Percentiles rank a stretch among this genome's conserved stretches.
phyloP scores from a whole-genome alignment of 2,888 invertebrate species.

The Onchidella celtica region DNA sequence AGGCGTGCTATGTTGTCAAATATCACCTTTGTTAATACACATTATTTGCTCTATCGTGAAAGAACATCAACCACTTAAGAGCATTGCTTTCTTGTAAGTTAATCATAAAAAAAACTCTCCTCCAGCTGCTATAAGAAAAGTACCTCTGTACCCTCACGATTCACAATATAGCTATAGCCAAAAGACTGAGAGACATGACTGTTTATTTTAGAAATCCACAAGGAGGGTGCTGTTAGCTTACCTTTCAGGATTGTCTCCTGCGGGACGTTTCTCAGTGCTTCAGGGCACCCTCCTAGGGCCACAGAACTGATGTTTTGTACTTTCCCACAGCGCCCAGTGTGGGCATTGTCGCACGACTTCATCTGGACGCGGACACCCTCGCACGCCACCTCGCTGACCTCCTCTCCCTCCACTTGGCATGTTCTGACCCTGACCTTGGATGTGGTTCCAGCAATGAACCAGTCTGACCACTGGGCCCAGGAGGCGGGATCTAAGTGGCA shows the following conservation, averaged over 20 bases:
- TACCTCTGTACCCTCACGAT: too few species aligned
- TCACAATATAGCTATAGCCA: too few species aligned
- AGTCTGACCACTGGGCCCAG: conserved; percentile 44
- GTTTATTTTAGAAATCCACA: too few species aligned
- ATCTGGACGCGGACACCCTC: conserved; percentile 42
- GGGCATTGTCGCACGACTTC: conserved; percentile 25
- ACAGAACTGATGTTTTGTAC: conserved; percentile 23
- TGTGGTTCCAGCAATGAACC: conserved; percentile 5
- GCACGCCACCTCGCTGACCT: conserved; percentile 25
- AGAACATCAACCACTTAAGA: too few species aligned
- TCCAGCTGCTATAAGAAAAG: too few species aligned
- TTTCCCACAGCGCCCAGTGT: conserved; percentile 15
- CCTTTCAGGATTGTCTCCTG: conserved; percentile 15
- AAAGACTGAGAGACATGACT: too few species aligned
- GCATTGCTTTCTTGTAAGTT: too few species aligned
- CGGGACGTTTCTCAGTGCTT: neutral
- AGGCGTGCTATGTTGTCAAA: too few species aligned
- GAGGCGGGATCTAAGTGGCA: conserved; percentile 17
- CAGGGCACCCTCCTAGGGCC: conserved; percentile 1
- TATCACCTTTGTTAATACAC: too few species aligned
- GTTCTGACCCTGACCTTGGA: conserved; percentile 41
- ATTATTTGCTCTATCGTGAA: too few species aligned
- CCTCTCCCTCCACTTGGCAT: conserved; percentile 33
- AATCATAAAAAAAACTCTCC: too few species aligned
- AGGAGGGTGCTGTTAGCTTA: too few species aligned